Evolutionary conservation across 30 jellyfish, hydroid and myxozoan species (phyloP), one percentile per base, ranked within the genome.

Genomic region (Morbakka virulenta): DNA sequence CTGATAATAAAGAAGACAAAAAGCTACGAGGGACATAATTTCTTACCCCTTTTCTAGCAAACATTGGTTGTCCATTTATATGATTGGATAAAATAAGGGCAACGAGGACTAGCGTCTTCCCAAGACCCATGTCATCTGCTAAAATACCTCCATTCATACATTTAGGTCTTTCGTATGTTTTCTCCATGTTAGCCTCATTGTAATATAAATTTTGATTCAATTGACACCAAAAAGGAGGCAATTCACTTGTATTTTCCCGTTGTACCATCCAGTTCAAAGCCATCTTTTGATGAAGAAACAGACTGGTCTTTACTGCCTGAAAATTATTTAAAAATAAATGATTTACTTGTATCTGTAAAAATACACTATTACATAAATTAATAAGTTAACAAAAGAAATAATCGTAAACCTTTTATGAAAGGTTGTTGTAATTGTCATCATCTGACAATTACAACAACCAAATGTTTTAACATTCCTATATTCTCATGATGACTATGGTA

Each of bases 41-140:
- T n/a, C 32, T 29, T 51, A 84, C 89, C 95, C 31, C 67, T 50
- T 52, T 74, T 32, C 35, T 67, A 14, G 73, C 68, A 32, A 74
- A 75, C 89, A 84, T 75, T 48, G 95, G 95, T 67, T 84, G 35
- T 27, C 90, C 86, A 35, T 65, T 53, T n/a, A 48, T 1, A 34
- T 84, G 95, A 64, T 84, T 84, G 65, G 91, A 53, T 2, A 84
- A 80, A 26, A 84, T 84, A 22, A 84, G 26, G 23, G 95, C 31
- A 69, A 84, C 76, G n/a, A 69, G 48, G 2, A 80, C 74, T 17
- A 84, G 64, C 2, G 95, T 84, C 50, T 84, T 84, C 21, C 95
- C 95, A 27, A 84, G 80, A 35, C 95, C 95, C 95, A 84, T 84
- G 64, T 84, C 95, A 52, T 84, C 95, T n/a, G 95, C 95, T 17